These are phyloP conservation scores for Natator depressus DNA, from an alignment of 2,113 vertebrate genomes.

Conservation along the genomic window DNA sequence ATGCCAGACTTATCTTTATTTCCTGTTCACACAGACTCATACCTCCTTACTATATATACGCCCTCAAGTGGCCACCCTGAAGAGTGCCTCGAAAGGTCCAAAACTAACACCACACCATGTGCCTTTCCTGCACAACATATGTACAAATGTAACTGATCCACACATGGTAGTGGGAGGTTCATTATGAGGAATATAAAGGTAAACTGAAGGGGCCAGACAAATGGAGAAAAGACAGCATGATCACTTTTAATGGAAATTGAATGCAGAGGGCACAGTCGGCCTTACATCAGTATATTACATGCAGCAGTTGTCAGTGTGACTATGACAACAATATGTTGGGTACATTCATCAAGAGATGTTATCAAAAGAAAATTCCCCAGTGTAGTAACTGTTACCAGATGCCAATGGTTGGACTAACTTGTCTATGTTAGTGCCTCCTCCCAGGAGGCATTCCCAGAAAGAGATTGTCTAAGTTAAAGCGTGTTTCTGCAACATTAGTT, in stretches of 20 bases:
- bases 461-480: neutral
- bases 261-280: neutral
- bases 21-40: neutral
- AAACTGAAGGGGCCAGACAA: neutral
- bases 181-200: neutral
- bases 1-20: neutral
- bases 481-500: neutral
- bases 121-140: neutral
- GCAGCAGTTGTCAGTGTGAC: neutral
- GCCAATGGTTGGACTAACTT: neutral
- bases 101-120: neutral
- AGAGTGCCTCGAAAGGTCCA: neutral
- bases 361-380: neutral
- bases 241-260: neutral
- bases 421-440: neutral
- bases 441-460: neutral
- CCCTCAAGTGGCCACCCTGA: neutral
- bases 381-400: rapidly evolving
- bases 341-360: neutral
- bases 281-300: neutral
- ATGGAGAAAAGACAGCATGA: rapidly evolving
- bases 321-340: neutral
- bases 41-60: neutral
- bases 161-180: neutral
- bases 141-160: rapidly evolving